Conservation (phyloP, 2,797 vertebrate species). For the Botia almorhae region DNA sequence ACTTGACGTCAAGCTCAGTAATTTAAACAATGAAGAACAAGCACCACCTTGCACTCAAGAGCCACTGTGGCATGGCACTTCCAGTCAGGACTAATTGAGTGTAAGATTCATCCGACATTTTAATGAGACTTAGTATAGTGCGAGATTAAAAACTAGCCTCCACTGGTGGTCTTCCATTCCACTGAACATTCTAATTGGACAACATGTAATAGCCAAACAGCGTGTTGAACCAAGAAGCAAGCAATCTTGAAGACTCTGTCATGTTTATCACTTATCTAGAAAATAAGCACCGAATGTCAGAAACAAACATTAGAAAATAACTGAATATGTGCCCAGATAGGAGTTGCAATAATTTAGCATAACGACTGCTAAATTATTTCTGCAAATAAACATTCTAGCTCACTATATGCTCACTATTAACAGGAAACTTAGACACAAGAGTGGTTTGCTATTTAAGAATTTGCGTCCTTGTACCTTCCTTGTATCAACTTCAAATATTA, state of each 20-base stretch:
- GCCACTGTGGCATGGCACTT: constrained; percentile 30
- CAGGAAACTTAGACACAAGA: constrained; percentile 15
- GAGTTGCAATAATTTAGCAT: background rate
- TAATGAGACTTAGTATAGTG: constrained; percentile 67
- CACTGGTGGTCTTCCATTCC: constrained; percentile 61
- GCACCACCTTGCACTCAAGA: constrained; percentile 35
- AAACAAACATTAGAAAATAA: background rate
- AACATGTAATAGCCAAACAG: constrained; percentile 45
- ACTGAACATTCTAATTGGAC: constrained; percentile 53
- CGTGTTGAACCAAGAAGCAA: constrained; percentile 41
- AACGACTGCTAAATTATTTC: constrained; percentile 7
- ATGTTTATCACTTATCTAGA: constrained; percentile 35
- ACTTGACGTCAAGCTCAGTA: constrained; percentile 22
- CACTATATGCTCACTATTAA: background rate
- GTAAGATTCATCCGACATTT: constrained; percentile 67
- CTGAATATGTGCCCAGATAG: background rate
- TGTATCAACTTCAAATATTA: constrained; percentile 4
- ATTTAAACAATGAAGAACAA: constrained; percentile 40
- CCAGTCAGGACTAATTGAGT: constrained; percentile 38
- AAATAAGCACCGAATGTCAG: constrained; percentile 14
- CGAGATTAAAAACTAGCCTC: constrained; percentile 63
- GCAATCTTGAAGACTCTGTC: constrained; percentile 35
- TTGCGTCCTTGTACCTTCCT: background rate
- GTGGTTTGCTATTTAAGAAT: background rate
- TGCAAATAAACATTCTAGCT: background rate